Base-by-base conservation (phyloP, 2,888 invertebrate species). In the Eupsilia transversa region DNA sequence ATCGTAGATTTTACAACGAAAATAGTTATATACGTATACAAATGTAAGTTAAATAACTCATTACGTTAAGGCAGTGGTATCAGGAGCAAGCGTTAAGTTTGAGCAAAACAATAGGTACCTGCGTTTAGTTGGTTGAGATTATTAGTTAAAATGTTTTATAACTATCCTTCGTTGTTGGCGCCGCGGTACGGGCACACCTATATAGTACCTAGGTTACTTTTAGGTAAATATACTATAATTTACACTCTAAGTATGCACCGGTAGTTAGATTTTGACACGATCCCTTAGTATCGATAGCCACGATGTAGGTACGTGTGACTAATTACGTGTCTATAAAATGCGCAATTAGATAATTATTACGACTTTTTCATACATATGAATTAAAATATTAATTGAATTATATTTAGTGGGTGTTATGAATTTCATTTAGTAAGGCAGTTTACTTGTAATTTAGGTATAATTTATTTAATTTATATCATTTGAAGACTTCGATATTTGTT, bases 1-100 rank as follows among this genome's bases (percentile, higher is more conserved):
- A 94, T 91, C 84, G 93, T 94, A 94, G 94, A 94, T 94, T 94
- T 94, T 95, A 95, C 95, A 95, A 95, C 95, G 95, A 95, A 95
- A 93, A 91, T 93, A 93, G 91, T 88, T 92, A 92, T 93, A 90
- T 89, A 92, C 90, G 87, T 86, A 89, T 93, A 93, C 88, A 89
- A 90, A 87, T 87, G 87, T 92, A 92, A 90, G 87, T 87, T 87
- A 80, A 86, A 87, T 83, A 79, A 85, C 85, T 87, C 82, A 87
- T 86, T 89, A 86, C 63, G 74, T 89, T 90, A 90, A 86, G 88
- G 83, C 81, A 72, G 80, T 80, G 79, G 75, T 77, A 70, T 73
- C 83, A 80, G 82, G 77, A 81, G 80, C 76, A 80, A 85, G 81
- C 80, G 83, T 90, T 90, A 84, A 84, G 85, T 88, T 88, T 82